Conservation (phyloP, 2,113 vertebrate genomes). For the Odocoileus hemionus region DNA sequence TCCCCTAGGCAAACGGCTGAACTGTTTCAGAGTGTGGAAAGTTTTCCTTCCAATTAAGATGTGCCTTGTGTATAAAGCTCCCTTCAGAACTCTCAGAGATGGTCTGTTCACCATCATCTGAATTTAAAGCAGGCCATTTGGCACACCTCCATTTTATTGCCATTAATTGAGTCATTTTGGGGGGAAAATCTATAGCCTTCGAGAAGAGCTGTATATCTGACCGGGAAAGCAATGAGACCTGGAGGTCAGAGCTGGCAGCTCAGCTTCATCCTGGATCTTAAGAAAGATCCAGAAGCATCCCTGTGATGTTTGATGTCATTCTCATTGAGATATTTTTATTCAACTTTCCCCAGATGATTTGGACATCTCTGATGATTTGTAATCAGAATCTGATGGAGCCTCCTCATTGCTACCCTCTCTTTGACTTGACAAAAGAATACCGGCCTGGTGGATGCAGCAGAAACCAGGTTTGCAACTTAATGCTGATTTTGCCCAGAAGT, state of each 20-base stretch:
- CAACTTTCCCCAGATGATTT: background rate
- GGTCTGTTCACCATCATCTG: background rate
- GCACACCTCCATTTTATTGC: background rate
- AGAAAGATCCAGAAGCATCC: background rate
- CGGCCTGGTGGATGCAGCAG: background rate
- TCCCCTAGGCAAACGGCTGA: background rate
- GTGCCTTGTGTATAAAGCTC: background rate
- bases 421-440: constrained; percentile 31
- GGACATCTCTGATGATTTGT: background rate
- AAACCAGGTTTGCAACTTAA: constrained; percentile 59
- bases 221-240: background rate
- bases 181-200: background rate
- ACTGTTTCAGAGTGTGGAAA: background rate
- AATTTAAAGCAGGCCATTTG: background rate
- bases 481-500: constrained; percentile 52
- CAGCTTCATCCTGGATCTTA: background rate
- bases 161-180: background rate
- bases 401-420: background rate
- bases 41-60: background rate
- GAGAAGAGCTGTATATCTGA: background rate
- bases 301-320: constrained; percentile 17
- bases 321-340: constrained; percentile 50
- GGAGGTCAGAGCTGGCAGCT: background rate
- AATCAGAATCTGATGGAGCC: background rate
- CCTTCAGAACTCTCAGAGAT: background rate